These are phyloP conservation scores for human (Homo sapiens) DNA, from an alignment of 2,113 vertebrate species.

Conservation along the genomic window DNA sequence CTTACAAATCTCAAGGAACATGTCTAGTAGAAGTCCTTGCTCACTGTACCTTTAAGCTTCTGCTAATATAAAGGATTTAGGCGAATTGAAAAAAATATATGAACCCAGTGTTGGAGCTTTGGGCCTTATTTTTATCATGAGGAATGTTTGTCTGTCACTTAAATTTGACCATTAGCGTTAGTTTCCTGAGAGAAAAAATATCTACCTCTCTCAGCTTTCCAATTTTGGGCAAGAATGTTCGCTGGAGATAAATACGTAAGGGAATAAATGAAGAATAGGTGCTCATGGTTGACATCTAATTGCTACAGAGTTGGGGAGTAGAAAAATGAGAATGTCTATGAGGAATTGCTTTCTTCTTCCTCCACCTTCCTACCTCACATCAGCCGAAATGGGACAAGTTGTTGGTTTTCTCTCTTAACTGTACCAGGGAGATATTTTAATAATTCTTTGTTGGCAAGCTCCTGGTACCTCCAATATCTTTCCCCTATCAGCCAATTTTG, in stretches of 20 bases:
- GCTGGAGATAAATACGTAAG: slow-evolving; percentile 59
- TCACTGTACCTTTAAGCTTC: neutral
- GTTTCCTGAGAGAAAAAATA: slow-evolving; percentile 49
- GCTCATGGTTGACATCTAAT: slow-evolving; percentile 77
- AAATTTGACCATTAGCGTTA: slow-evolving; percentile 62
- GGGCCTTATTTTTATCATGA: slow-evolving; percentile 67
- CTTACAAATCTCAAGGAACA: neutral
- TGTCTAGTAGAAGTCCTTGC: neutral
- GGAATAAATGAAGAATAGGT: slow-evolving; percentile 78
- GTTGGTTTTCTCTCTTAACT: slow-evolving; percentile 77
- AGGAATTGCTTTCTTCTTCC: slow-evolving; percentile 69
- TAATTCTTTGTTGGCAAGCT: slow-evolving; percentile 70
- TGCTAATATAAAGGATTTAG: slow-evolving; percentile 23
- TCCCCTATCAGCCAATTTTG: slow-evolving; percentile 64
- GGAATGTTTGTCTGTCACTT: slow-evolving; percentile 66
- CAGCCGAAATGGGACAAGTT: slow-evolving; percentile 61
- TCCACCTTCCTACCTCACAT: neutral
- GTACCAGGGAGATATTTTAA: slow-evolving; percentile 77
- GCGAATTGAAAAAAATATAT: neutral
- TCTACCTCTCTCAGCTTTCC: slow-evolving; percentile 55
- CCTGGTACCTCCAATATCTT: slow-evolving; percentile 58
- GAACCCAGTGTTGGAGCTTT: neutral
- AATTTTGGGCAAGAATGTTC: slow-evolving; percentile 74
- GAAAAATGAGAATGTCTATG: slow-evolving; percentile 80
- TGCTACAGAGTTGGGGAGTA: slow-evolving; percentile 72